phyloP scores from a whole-genome alignment of 2,888 invertebrate species.

The Eupithecia dodoneata region DNA sequence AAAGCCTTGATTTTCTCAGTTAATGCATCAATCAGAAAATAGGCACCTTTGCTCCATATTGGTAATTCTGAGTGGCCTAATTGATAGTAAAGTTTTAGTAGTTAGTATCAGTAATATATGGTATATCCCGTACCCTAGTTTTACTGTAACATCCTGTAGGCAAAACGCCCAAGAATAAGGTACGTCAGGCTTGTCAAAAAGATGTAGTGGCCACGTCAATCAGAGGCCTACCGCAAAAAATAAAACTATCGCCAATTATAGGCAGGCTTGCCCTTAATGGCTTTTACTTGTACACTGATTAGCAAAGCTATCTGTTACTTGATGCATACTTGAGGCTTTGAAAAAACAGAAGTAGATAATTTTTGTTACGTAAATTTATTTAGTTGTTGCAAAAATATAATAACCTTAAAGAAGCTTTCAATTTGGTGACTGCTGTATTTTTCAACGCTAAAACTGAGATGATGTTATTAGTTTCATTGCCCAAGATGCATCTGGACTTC shows the following conservation, averaged over 20 bases:
- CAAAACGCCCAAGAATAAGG: constrained; percentile 60
- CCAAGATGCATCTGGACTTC: no score
- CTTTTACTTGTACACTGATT: constrained; percentile 76
- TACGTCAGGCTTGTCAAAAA: constrained; percentile 76
- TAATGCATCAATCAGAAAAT: no score
- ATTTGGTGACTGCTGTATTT: not conserved
- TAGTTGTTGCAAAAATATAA: not conserved
- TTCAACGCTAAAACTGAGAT: not conserved
- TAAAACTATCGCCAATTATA: constrained; percentile 75
- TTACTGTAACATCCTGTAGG: constrained; percentile 57
- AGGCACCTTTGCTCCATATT: no score
- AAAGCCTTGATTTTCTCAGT: no score
- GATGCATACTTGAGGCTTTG: not conserved
- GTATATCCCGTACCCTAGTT: not conserved
- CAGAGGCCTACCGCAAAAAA: constrained; percentile 73
- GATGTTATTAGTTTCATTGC: no score
- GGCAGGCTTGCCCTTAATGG: constrained; percentile 76
- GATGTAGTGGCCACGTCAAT: constrained; percentile 80
- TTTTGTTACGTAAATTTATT: not conserved
- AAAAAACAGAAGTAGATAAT: not conserved
- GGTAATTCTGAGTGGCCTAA: no score
- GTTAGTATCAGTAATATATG: not conserved
- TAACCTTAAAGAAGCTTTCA: not conserved
- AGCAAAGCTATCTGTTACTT: constrained; percentile 62
- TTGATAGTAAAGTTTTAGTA: not conserved